These are phyloP conservation scores for Patiria miniata DNA, from an alignment of 35 echinoderm and acorn worm genomes.

Conservation along the genomic window DNA sequence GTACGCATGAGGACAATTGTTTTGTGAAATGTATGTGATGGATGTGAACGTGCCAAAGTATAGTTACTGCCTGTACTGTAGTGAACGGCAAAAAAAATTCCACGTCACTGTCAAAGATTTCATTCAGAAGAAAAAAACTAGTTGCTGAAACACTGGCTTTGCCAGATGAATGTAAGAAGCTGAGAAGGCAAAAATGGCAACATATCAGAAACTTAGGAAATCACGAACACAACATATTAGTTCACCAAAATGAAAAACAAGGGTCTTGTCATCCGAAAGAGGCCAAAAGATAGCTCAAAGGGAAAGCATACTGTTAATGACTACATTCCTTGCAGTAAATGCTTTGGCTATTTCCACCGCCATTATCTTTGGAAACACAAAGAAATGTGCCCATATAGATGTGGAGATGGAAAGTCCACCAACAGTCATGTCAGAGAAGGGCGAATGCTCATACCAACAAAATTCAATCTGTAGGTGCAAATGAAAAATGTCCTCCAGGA, in stretches of 20 bases:
- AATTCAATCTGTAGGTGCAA: constrained; percentile 20
- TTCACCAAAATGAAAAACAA: constrained; percentile 25
- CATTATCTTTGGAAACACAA: constrained; percentile 35
- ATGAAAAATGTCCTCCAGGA: constrained; percentile 2
- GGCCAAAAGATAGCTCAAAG: neutral
- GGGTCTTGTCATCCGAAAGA: constrained; percentile 47
- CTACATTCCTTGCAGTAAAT: constrained; percentile 57
- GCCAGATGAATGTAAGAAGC: neutral
- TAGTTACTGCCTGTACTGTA: constrained; percentile 53
- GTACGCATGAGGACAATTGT: too few relatives aligned
- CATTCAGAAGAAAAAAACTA: constrained; percentile 37
- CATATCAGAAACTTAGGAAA: constrained; percentile 55
- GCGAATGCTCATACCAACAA: constrained; percentile 31
- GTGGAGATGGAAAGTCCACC: neutral
- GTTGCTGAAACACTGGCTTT: constrained; percentile 39
- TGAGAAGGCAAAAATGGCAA: constrained; percentile 27
- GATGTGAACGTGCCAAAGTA: constrained; percentile 30
- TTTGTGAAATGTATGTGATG: neutral
- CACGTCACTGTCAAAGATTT: constrained; percentile 36
- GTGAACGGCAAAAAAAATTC: constrained; percentile 41
- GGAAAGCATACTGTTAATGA: neutral
- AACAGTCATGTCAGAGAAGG: constrained; percentile 58
- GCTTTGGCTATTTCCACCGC: constrained; percentile 40
- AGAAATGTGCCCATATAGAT: neutral
- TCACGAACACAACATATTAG: constrained; percentile 48